Conservation (phyloP, 2,888 invertebrate species). For the Leucophenga maculata region DNA sequence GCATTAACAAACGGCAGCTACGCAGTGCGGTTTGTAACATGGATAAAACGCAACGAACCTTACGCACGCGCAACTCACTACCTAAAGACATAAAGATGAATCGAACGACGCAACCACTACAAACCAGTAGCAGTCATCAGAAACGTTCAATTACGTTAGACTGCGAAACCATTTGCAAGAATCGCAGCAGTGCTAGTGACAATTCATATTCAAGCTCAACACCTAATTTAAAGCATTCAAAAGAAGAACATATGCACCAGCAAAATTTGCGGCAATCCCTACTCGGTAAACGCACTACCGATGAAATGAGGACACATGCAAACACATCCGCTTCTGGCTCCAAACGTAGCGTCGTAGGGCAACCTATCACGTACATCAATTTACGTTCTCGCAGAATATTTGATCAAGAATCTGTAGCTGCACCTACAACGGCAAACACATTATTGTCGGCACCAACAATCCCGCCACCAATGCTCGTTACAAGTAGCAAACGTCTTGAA, state of each 20-base stretch:
- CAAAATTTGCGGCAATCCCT: neutral
- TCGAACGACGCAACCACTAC: conserved; percentile 23
- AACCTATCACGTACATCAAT: conserved; percentile 5
- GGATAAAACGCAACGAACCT: conserved; percentile 67
- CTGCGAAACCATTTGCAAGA: conserved; percentile 30
- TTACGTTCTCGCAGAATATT: neutral
- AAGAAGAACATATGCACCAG: conserved; percentile 42
- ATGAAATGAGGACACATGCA: neutral
- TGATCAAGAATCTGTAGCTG: conserved; percentile 19
- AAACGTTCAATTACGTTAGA: conserved; percentile 29
- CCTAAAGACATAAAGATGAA: conserved; percentile 54
- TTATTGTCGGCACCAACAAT: conserved; percentile 45
- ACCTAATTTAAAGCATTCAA: neutral
- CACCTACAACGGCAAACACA: conserved; percentile 34
- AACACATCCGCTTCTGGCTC: neutral
- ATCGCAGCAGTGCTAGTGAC: conserved; percentile 32
- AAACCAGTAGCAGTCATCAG: neutral
- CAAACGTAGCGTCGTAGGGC: neutral
- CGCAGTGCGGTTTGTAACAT: conserved; percentile 59
- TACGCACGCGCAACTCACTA: conserved; percentile 65
- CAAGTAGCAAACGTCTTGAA: conserved; percentile 38
- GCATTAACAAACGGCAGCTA: conserved; percentile 63
- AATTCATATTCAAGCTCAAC: neutral
- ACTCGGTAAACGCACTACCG: neutral
- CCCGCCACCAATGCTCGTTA: conserved; percentile 43